Conservation (phyloP, 2,888 invertebrate species). For the Latrodectus elegans region DNA sequence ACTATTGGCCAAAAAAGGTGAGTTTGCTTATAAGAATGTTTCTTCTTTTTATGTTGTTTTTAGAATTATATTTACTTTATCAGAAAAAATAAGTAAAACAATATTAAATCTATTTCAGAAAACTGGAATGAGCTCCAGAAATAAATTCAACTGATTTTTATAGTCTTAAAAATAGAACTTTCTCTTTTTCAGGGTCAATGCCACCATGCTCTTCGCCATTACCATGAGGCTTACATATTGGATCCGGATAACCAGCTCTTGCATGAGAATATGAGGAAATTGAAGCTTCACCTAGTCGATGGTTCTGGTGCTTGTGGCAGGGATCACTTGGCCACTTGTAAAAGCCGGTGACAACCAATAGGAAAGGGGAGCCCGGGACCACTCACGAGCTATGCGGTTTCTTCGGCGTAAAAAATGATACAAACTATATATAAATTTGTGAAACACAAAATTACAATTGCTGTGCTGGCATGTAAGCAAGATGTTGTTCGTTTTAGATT, state of each 20-base stretch:
- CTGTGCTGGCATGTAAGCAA: slow-evolving; percentile 42
- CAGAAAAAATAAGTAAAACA: too few relatives aligned
- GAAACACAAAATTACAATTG: slow-evolving; percentile 17
- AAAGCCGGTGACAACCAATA: slow-evolving; percentile 66
- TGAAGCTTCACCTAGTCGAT: slow-evolving; percentile 62
- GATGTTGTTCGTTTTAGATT: slow-evolving; percentile 61
- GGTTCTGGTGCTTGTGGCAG: slow-evolving; percentile 57
- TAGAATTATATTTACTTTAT: too few relatives aligned
- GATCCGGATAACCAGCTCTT: slow-evolving; percentile 69
- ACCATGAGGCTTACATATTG: slow-evolving; percentile 67
- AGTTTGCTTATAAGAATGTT: too few relatives aligned
- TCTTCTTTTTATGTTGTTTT: too few relatives aligned
- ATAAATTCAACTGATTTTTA: background rate
- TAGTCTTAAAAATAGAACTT: background rate
- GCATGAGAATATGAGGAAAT: slow-evolving; percentile 69
- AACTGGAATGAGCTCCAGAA: too few relatives aligned
- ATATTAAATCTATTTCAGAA: too few relatives aligned
- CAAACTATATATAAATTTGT: slow-evolving; percentile 27
- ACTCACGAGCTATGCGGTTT: slow-evolving; percentile 55
- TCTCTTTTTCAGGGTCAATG: slow-evolving; percentile 64
- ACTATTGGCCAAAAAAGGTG: too few relatives aligned
- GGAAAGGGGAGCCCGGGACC: slow-evolving; percentile 59
- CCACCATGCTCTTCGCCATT: slow-evolving; percentile 69
- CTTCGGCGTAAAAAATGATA: slow-evolving; percentile 27
- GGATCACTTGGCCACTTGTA: slow-evolving; percentile 38